Conservation (phyloP, 2,888 invertebrate genomes). For the Trissonchulus sp. region DNA sequence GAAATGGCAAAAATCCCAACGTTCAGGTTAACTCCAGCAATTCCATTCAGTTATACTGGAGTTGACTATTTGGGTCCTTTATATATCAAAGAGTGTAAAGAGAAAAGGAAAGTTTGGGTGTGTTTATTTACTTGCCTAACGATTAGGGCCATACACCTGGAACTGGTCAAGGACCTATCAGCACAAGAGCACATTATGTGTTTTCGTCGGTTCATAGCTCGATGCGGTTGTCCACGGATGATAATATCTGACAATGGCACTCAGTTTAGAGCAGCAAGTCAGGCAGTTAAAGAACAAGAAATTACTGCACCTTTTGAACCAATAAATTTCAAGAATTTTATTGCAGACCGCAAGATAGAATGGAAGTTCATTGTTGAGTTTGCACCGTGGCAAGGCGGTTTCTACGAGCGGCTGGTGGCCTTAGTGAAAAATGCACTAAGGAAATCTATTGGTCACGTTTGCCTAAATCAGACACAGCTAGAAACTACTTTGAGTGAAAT, state of each 20-base stretch:
- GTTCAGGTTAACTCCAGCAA: neutral
- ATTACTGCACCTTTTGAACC: too few relatives aligned
- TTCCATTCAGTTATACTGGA: conserved; percentile 39
- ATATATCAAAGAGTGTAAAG: conserved; percentile 40
- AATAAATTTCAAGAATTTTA: too few relatives aligned
- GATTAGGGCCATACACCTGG: conserved; percentile 51
- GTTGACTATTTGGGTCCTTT: conserved; percentile 53
- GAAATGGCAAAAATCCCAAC: neutral
- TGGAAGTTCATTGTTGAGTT: too few relatives aligned
- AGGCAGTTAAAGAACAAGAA: too few relatives aligned
- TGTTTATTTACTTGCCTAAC: conserved; percentile 52
- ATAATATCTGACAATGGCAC: conserved; percentile 10
- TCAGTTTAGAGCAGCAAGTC: neutral
- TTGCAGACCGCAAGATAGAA: too few relatives aligned
- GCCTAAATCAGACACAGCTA: neutral
- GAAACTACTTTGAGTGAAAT: conserved; percentile 2
- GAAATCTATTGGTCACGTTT: neutral
- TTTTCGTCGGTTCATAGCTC: conserved; percentile 44
- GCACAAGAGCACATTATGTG: conserved; percentile 45
- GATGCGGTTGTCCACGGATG: conserved; percentile 12
- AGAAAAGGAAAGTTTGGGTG: conserved; percentile 43
- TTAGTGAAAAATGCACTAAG: conserved; percentile 1
- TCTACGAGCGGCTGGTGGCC: conserved; percentile 9
- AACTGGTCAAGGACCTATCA: conserved; percentile 46
- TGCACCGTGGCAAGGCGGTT: conserved; percentile 5